These are phyloP conservation scores for Romanogobio albipinnatus DNA, from an alignment of 2,113 vertebrate species.

Conservation along the genomic window DNA sequence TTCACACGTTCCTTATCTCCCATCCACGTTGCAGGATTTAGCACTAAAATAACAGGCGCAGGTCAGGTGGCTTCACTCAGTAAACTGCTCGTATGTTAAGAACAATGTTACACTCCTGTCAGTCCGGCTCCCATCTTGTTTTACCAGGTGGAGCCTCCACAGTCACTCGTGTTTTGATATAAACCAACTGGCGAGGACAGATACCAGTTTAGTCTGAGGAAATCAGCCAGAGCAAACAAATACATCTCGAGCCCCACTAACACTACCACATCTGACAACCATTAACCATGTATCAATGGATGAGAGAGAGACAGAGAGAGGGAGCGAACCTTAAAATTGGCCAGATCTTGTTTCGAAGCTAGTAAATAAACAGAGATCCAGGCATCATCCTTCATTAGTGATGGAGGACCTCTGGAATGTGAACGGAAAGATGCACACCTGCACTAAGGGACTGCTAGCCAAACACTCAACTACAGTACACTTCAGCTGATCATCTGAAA, in stretches of 20 bases:
- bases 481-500: not conserved
- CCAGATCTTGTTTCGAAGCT: constrained; percentile 80
- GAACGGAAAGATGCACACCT: constrained; percentile 65
- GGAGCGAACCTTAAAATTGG: constrained; percentile 69
- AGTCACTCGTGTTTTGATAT: constrained; percentile 82
- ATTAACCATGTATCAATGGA: constrained; percentile 82
- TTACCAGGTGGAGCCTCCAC: constrained; percentile 87
- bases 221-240: constrained; percentile 94
- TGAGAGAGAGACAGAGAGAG: constrained; percentile 53
- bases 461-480: not conserved
- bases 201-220: constrained; percentile 86
- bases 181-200: constrained; percentile 85
- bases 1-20: constrained; percentile 39
- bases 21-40: constrained; percentile 49
- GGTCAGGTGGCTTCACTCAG: constrained; percentile 74
- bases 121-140: constrained; percentile 81
- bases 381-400: constrained; percentile 79
- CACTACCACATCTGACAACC: constrained; percentile 88
- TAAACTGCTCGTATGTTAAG: constrained; percentile 76
- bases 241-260: constrained; percentile 75
- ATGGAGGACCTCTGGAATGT: constrained; percentile 29
- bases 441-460: constrained; percentile 1
- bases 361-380: constrained; percentile 86
- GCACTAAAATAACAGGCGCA: constrained; percentile 62
- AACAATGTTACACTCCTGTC: constrained; percentile 77